Conservation (phyloP, 1,140 invertebrate species). For the Aphelenchoides avenae region DNA sequence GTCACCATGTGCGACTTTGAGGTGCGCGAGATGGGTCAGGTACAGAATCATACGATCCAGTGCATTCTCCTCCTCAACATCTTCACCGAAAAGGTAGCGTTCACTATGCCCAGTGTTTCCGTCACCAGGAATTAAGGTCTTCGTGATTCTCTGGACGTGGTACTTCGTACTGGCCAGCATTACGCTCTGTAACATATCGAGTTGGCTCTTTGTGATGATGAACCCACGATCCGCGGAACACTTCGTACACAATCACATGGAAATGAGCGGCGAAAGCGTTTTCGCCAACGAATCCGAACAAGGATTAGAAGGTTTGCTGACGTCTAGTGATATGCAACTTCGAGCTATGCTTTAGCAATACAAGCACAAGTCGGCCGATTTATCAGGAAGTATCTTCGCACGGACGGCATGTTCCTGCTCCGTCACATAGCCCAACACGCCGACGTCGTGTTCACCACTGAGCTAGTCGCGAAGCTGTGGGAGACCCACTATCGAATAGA, state of each 20-base stretch:
- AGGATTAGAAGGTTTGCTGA: slow-evolving; percentile 21
- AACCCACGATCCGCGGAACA: slow-evolving; percentile 46
- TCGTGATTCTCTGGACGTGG: slow-evolving; percentile 54
- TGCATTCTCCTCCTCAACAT: slow-evolving; percentile 41
- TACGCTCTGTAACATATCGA: slow-evolving; percentile 44
- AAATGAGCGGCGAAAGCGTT: slow-evolving; percentile 47
- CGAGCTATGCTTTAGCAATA: too few relatives aligned
- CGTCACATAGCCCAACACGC: slow-evolving; percentile 55
- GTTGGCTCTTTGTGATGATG: slow-evolving; percentile 50
- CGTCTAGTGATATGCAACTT: too few relatives aligned
- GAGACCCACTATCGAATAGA: slow-evolving; percentile 46
- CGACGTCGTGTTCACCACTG: slow-evolving; percentile 57
- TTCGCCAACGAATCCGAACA: slow-evolving; percentile 40
- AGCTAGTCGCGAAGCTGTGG: slow-evolving; percentile 47
- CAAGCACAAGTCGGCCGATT: slow-evolving; percentile 40
- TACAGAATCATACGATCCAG: slow-evolving; percentile 54
- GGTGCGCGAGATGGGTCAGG: slow-evolving; percentile 56
- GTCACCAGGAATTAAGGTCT: slow-evolving; percentile 40
- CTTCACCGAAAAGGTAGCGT: slow-evolving; percentile 36
- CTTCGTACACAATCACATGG: slow-evolving; percentile 54
- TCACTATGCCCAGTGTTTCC: slow-evolving; percentile 22
- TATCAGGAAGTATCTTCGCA: slow-evolving; percentile 43
- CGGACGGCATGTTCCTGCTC: slow-evolving; percentile 50
- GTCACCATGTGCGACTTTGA: slow-evolving; percentile 65
- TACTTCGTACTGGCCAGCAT: slow-evolving; percentile 41